phyloP scores from a whole-genome alignment of 2,888 invertebrate species.

The Latheticus oryzae region DNA sequence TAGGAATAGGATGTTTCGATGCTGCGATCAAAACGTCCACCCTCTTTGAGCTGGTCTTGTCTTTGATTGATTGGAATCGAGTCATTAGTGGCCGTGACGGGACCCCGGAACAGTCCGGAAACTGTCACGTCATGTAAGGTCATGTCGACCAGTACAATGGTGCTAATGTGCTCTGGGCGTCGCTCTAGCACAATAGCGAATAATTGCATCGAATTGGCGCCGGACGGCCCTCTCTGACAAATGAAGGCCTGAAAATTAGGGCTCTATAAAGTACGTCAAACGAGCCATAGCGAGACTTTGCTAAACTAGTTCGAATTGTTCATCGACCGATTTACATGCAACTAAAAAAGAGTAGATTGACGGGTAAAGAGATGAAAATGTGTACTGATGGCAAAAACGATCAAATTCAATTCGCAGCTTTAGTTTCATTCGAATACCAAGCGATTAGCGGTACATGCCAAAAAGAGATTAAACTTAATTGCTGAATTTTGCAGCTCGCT shows the following conservation, averaged over 20 bases:
- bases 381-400: no score
- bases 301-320: constrained; percentile 20
- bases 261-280: constrained; percentile 50
- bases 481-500: no score
- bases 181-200: constrained; percentile 56
- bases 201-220: constrained; percentile 58
- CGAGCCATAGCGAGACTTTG: constrained; percentile 35
- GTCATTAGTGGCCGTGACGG: constrained; percentile 40
- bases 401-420: no score
- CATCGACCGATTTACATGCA: constrained; percentile 3
- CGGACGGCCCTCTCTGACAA: constrained; percentile 53
- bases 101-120: constrained; percentile 45
- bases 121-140: constrained; percentile 50
- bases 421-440: no score
- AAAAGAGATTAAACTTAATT: no score
- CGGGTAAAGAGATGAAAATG: no score
- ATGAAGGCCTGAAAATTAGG: constrained; percentile 54
- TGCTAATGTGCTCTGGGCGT: constrained; percentile 56
- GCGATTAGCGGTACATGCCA: no score
- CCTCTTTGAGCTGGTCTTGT: constrained; percentile 17
- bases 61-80: constrained; percentile 39
- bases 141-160: constrained; percentile 53
- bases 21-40: constrained; percentile 16
- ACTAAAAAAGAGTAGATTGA: no score
- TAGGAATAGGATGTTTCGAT: constrained; percentile 13